Evolutionary conservation across 2,113 vertebrate species (phyloP), one percentile per base, ranked within the genome.

Genomic region (Pachypanchax playfairii): DNA sequence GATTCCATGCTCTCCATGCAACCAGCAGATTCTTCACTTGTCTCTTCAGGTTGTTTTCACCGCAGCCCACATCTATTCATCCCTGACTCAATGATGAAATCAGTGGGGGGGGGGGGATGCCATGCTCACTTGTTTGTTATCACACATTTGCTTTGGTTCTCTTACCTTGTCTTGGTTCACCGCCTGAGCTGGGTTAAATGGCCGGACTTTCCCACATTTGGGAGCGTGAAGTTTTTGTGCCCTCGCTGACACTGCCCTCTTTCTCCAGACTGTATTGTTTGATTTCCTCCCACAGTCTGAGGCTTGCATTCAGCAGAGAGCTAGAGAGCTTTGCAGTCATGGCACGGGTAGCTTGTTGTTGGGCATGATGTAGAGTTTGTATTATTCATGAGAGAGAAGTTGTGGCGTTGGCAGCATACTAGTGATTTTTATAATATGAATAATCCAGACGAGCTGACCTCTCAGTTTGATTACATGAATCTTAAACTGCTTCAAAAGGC

Each of bases 311-410:
- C 80, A 65, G 73, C 80, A 59, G 56, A 52, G 57, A 71, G 74
- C 69, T 53, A 11, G 44, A 64, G 53, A 67, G 61, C 48, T 92
- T 90, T 85, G 77, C 71, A 91, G 83, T 90, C 90, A 28, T 70
- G 71, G 83, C 90, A 91, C 85, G 83, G 71, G 56, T 33, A 51
- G 62, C 69, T 77, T 52, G 56, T 63, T 83, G 58, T 43, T 85
- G 69, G 69, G 20, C 56, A 78, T 57, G 57, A 61, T 75, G 72
- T 75, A 84, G 50, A 52, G 29, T 58, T 62, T 85, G 67, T 84
- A 70, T 87, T 75, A 82, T 85, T 90, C 61, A 80, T 83, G 73
- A 71, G 11, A 31, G 73, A 22, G 38, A 55, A 51, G 15, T 25
- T 33, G 10, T 26, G 14, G 2, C 49, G 8, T 46, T 54, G 12